Evolutionary conservation across 2,888 invertebrate genomes (phyloP).

Genomic region (Chymomyza caudatula): DNA sequence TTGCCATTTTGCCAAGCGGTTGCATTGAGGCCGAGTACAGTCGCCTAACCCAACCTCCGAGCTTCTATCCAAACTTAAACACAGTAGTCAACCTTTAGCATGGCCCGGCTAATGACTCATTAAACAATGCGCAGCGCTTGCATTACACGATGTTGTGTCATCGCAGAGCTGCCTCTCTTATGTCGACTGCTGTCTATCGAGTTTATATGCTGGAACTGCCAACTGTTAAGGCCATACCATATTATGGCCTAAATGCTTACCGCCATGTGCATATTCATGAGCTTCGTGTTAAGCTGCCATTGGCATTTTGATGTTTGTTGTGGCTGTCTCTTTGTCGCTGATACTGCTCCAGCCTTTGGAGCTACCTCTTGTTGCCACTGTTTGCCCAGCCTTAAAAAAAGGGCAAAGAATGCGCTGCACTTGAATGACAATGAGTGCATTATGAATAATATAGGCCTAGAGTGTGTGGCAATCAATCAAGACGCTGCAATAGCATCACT

Average conservation of each 20-base stretch:
- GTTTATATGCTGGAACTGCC: neutral
- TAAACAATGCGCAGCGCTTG: slow-evolving; percentile 48
- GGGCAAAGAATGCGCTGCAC: neutral
- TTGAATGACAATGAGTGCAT: slow-evolving; percentile 25
- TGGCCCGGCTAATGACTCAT: slow-evolving; percentile 59
- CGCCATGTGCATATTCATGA: slow-evolving; percentile 63
- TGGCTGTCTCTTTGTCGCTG: neutral
- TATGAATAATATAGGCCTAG: slow-evolving; percentile 12
- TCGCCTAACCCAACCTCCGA: neutral
- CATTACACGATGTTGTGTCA: slow-evolving; percentile 14
- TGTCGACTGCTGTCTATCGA: neutral
- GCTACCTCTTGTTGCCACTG: neutral
- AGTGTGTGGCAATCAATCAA: slow-evolving; percentile 63
- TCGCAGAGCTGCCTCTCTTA: neutral
- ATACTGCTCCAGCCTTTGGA: neutral
- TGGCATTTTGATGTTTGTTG: slow-evolving; percentile 40
- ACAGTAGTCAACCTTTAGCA: neutral
- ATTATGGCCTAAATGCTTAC: neutral
- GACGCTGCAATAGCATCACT: neutral
- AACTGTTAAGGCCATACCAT: neutral
- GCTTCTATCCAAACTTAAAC: neutral
- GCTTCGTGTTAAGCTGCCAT: slow-evolving; percentile 68
- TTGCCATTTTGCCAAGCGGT: neutral
- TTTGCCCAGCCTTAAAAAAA: neutral
- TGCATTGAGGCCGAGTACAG: neutral